phyloP scores from a whole-genome alignment of 2,113 vertebrate genomes.

The Tyrannus savana region DNA sequence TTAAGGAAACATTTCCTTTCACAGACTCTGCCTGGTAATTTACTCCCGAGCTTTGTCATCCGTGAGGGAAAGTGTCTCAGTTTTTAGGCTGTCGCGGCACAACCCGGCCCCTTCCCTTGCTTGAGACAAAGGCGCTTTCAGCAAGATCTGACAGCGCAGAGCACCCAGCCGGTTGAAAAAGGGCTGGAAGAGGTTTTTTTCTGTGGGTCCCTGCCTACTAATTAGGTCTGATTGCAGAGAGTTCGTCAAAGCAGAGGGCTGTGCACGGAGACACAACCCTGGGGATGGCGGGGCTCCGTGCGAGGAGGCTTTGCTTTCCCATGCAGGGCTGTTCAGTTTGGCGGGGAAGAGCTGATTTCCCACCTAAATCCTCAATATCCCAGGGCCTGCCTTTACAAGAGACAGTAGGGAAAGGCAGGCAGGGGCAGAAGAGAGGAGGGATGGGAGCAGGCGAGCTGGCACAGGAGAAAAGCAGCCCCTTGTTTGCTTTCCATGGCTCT shows the following conservation, averaged over 20 bases:
- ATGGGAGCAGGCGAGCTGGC: neutral
- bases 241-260: neutral
- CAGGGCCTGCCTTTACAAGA: neutral
- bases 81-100: neutral
- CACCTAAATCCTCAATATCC: neutral
- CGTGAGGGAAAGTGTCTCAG: neutral
- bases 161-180: neutral
- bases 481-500: neutral
- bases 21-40: constrained; percentile 49
- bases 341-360: neutral
- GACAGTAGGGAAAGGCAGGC: neutral
- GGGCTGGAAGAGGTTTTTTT: neutral
- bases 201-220: neutral
- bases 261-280: fast-evolving
- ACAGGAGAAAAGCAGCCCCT: neutral
- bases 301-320: neutral
- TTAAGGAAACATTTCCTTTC: constrained; percentile 61
- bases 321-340: neutral
- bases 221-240: neutral
- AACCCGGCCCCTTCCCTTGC: neutral
- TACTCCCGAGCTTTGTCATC: constrained; percentile 33
- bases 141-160: neutral
- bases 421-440: neutral
- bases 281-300: fast-evolving
- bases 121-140: neutral